Evolutionary conservation across 2,797 vertebrate species (phyloP).

Genomic region (Chloroceryle amazona): DNA sequence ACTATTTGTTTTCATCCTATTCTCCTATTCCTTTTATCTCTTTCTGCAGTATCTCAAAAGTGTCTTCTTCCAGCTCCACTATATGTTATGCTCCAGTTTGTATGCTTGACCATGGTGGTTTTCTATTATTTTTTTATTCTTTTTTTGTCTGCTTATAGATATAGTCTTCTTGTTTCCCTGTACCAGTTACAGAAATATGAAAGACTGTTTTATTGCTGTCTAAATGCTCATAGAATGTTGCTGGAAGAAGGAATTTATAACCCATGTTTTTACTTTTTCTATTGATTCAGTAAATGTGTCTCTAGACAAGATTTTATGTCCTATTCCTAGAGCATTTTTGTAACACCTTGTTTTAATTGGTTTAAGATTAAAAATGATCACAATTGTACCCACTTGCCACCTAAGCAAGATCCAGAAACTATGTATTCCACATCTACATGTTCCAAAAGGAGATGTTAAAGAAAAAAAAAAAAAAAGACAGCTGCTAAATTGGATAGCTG

Average conservation of each 20-base stretch:
- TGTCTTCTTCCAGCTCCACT: not conserved
- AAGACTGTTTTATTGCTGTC: not conserved
- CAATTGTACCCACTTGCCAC: too few species aligned
- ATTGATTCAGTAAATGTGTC: not conserved
- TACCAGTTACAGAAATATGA: not conserved
- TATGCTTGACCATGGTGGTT: not conserved
- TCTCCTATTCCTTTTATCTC: not conserved
- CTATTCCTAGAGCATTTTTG: not conserved
- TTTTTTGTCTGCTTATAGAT: not conserved
- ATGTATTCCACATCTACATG: too few species aligned
- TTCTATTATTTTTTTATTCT: not conserved
- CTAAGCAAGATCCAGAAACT: too few species aligned
- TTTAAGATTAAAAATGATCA: not conserved
- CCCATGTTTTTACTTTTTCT: not conserved
- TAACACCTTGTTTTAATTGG: not conserved
- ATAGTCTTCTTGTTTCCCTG: not conserved
- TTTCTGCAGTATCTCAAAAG: not conserved
- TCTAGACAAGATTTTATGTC: not conserved
- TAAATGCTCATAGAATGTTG: not conserved
- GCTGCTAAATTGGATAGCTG: not conserved
- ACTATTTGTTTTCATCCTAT: not conserved
- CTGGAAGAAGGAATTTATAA: not conserved
- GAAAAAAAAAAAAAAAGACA: not conserved
- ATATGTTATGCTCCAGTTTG: not conserved
- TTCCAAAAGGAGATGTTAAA: not conserved